Base-by-base conservation (phyloP, 2,797 vertebrate genomes). In the Zalophus californianus region DNA sequence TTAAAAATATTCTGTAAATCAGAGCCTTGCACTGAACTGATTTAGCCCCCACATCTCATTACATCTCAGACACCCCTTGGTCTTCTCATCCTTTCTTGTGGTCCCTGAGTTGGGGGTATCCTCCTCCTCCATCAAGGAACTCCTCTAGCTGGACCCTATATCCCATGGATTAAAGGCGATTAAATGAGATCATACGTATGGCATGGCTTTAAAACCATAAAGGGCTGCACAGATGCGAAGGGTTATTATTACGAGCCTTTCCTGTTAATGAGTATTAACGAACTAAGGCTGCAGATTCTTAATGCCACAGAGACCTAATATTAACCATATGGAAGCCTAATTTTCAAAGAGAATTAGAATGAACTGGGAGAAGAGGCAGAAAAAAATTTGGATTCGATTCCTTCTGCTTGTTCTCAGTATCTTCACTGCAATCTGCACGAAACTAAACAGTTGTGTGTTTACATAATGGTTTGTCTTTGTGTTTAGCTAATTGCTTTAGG, bases 201-300 rank as follows among this genome's bases (percentile, higher is more conserved):
- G 52, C 56, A 52, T 96, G 50, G 2, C 68, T 95, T 97, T 92
- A 95, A 94, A 89, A 75, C 70, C 44, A 66, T 86, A 91, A 97
- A 96, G 84, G 20, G 54, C 35, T 7, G 16, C 62, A 68, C 60
- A 94, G 78, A 96, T 88, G 87, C 0, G 1, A 86, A 91, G 70
- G 52, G 66, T 92, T 96, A 85, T 94, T 92, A 85, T 94, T 90
- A 88, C 95, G 85, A 93, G 62, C 56, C 29, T 94, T 96, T 96
- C 85, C 50, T 82, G 56, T 94, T 97, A 97, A 95, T 95, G 89
- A 96, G 93, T 88, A 94, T 96, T 97, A 97, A 94, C 1, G 72
- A 97, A 80, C 48, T 68, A 97, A 92, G 54, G 27, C 79, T 96
- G 41, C 62, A 94, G 91, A 89, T 91, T 94, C 44, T 75, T 94